These are phyloP conservation scores for Siniperca knerii DNA, from an alignment of 2,113 vertebrate species.

Conservation along the genomic window DNA sequence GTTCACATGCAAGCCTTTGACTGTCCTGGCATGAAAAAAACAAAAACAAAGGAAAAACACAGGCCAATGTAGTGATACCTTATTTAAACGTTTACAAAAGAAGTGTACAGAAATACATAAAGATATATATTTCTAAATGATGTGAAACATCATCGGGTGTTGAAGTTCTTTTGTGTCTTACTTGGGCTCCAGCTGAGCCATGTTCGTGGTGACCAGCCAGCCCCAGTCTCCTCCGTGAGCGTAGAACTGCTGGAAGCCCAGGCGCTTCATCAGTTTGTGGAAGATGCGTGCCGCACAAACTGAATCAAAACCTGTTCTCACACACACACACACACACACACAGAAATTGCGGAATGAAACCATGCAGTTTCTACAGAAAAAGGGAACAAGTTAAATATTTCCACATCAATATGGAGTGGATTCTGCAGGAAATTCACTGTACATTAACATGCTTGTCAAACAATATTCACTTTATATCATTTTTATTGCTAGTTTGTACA, in stretches of 20 bases:
- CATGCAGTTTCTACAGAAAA: neutral
- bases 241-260: slow-evolving; percentile 90
- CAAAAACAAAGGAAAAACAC: too few species aligned
- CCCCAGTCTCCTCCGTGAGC: slow-evolving; percentile 93
- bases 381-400: neutral
- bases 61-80: too few species aligned
- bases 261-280: slow-evolving; percentile 90
- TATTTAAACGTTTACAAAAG: too few species aligned
- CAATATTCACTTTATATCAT: neutral
- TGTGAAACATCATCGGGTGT: too few species aligned
- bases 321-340: neutral
- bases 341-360: neutral
- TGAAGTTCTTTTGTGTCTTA: slow-evolving; percentile 42
- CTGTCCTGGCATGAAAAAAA: slow-evolving; percentile 70
- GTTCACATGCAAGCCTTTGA: slow-evolving; percentile 90
- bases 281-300: slow-evolving; percentile 88
- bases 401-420: neutral
- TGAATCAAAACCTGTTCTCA: slow-evolving; percentile 83
- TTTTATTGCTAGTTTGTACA: neutral
- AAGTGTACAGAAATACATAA: too few species aligned
- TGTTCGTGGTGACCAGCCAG: slow-evolving; percentile 84
- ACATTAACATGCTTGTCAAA: neutral
- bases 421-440: neutral
- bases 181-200: slow-evolving; percentile 90
- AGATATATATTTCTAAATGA: too few species aligned